Evolutionary conservation across 2,888 invertebrate species (phyloP).

Genomic region (Amiota minor): DNA sequence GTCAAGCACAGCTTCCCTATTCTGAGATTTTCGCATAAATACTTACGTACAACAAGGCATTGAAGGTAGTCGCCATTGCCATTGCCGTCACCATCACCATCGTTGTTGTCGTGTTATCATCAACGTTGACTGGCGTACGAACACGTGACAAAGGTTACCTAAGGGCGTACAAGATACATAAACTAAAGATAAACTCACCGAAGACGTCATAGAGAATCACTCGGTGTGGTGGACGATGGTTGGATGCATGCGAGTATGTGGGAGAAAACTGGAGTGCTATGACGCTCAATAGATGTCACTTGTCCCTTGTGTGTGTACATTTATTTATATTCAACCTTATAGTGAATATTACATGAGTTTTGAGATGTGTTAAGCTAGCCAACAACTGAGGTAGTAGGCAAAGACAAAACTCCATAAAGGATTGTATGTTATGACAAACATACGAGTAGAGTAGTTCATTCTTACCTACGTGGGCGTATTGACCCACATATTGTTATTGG

Average conservation of each 20-base stretch:
- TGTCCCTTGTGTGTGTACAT: constrained; percentile 1
- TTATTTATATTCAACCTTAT: too few relatives aligned
- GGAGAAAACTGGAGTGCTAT: background rate
- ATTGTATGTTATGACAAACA: constrained; percentile 49
- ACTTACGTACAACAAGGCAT: background rate
- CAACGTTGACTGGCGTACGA: background rate
- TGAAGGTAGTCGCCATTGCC: constrained; percentile 1
- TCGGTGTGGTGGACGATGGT: background rate
- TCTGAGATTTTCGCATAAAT: constrained; percentile 10
- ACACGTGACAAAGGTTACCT: constrained; percentile 49
- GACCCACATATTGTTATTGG: background rate
- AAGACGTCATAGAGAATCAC: constrained; percentile 8
- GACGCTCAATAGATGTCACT: constrained; percentile 55
- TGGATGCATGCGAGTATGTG: background rate
- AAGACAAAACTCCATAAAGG: constrained; percentile 6
- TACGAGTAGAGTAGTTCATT: too few relatives aligned
- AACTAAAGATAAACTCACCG: constrained; percentile 49
- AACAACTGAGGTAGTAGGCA: constrained; percentile 31
- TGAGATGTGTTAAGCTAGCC: constrained; percentile 19
- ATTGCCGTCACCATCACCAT: background rate
- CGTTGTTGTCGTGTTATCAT: background rate
- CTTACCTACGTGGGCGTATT: background rate
- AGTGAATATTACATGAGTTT: constrained; percentile 59
- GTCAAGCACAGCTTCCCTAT: constrained; percentile 2
- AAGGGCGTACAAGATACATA: constrained; percentile 47